Evolutionary conservation across 2,888 invertebrate genomes (phyloP).

Genomic region (Pyralis farinalis): DNA sequence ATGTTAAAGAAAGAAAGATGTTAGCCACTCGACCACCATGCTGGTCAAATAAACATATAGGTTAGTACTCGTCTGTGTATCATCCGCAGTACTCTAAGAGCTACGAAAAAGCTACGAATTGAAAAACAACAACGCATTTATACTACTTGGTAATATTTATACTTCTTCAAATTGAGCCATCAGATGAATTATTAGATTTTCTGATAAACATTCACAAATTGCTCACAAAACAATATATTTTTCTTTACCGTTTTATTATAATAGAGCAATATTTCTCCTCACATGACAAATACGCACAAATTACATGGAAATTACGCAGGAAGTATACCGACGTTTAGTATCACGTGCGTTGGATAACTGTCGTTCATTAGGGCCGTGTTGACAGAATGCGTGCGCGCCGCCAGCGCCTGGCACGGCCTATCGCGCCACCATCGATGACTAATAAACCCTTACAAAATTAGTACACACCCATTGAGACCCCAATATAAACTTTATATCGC

Average conservation of each 20-base stretch:
- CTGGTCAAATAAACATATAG: no score
- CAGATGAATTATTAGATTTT: no score
- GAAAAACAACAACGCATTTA: no score
- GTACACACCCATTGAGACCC: slow-evolving; percentile 17
- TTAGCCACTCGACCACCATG: no score
- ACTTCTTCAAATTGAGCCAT: no score
- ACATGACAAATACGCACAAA: slow-evolving; percentile 79
- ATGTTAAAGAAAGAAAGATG: no score
- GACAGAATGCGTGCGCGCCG: slow-evolving; percentile 79
- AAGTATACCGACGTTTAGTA: slow-evolving; percentile 72
- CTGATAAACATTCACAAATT: no score
- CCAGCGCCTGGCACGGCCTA: slow-evolving; percentile 72
- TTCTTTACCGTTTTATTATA: slow-evolving; percentile 21
- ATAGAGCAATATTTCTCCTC: slow-evolving; percentile 63
- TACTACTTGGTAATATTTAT: no score
- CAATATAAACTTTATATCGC: slow-evolving; percentile 17
- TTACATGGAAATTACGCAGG: slow-evolving; percentile 73
- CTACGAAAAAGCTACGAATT: no score
- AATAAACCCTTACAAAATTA: slow-evolving; percentile 57
- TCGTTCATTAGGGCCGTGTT: slow-evolving; percentile 79
- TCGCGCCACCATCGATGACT: slow-evolving; percentile 80
- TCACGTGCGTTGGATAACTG: slow-evolving; percentile 78
- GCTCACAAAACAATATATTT: background rate
- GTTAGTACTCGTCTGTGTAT: no score
- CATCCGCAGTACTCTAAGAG: no score